A percentile compares a stretch with the other conserved stretches of the same genome.
Conservation (phyloP, 30 jellyfish, hydroid and myxozoan genomes). For the Pseudorhiza aurosa region DNA sequence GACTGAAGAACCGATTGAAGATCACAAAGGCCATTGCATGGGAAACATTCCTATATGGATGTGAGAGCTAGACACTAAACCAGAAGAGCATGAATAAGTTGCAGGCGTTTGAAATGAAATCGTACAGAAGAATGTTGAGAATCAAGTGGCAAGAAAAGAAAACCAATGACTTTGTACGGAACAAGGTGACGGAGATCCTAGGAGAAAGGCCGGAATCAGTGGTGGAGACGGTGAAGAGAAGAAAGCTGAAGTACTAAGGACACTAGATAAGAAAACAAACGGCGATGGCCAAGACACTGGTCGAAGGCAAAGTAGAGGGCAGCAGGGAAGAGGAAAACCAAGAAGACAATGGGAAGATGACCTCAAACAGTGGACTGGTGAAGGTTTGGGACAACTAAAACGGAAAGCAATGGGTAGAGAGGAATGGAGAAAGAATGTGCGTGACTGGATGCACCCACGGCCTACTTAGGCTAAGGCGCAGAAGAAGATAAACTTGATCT, state of each 20-base stretch:
- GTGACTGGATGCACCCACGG: constrained; percentile 34
- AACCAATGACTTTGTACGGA: constrained; percentile 24
- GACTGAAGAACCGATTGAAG: constrained; percentile 6
- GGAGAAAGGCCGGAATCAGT: constrained; percentile 27
- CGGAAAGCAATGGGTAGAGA: constrained; percentile 6
- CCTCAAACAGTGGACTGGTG: constrained; percentile 37
- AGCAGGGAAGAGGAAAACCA: constrained; percentile 39
- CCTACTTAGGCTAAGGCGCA: constrained; percentile 27
- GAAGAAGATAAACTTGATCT: constrained; percentile 14
- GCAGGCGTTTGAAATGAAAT: constrained; percentile 35
- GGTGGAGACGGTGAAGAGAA: constrained; percentile 7
- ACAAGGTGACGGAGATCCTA: constrained; percentile 8
- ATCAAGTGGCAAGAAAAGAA: constrained; percentile 19
- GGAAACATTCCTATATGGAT: constrained; percentile 8
- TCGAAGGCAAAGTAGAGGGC: constrained; percentile 28
- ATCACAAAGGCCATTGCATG: constrained; percentile 18
- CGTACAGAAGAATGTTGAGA: constrained; percentile 23
- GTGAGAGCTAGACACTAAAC: constrained; percentile 41
- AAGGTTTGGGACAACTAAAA: constrained; percentile 15
- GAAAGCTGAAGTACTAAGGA: constrained; percentile 35
- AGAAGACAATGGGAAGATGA: constrained; percentile 29
- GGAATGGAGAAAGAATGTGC: constrained; percentile 26
- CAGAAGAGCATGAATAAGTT: constrained; percentile 15
- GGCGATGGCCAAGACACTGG: constrained; percentile 26
- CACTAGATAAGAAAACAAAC: constrained; percentile 23